phyloP scores from a whole-genome alignment of 1,140 invertebrate genomes.

The Lasioglossum albipes region DNA sequence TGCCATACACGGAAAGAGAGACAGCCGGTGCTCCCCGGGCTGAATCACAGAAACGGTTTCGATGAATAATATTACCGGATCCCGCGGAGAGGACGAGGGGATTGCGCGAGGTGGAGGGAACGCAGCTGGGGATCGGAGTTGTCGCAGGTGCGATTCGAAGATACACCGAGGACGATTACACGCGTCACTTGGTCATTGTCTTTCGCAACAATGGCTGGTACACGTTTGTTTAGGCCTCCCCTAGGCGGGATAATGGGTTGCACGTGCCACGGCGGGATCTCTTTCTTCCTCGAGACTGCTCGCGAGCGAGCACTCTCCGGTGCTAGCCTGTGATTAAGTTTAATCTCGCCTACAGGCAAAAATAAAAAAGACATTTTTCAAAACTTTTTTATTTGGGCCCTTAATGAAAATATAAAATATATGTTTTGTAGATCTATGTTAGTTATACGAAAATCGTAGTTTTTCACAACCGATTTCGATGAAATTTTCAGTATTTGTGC shows the following conservation, averaged over 20 bases:
- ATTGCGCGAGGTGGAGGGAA: background rate
- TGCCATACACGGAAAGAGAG: too few species aligned
- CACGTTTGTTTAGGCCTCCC: constrained; percentile 13
- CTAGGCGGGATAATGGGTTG: constrained; percentile 29
- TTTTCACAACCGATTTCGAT: too few species aligned
- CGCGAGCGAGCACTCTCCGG: constrained; percentile 14
- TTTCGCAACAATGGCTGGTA: constrained; percentile 43
- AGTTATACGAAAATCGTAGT: too few species aligned
- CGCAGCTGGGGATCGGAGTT: background rate
- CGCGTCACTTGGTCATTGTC: constrained; percentile 51
- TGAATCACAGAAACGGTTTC: too few species aligned
- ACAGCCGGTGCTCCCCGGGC: too few species aligned
- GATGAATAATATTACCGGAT: too few species aligned
- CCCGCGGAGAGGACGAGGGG: background rate
- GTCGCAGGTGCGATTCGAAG: constrained; percentile 30
- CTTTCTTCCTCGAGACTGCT: constrained; percentile 24
- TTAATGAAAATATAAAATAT: too few species aligned
- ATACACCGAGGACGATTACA: constrained; percentile 33
- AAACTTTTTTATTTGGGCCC: too few species aligned
- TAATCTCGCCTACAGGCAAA: constrained; percentile 49
- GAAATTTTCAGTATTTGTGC: too few species aligned
- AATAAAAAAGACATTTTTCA: too few species aligned
- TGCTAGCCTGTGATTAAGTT: constrained; percentile 37
- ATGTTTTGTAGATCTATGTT: too few species aligned
- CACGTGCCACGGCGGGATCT: constrained; percentile 48